Evolutionary conservation across 2,797 vertebrate species (phyloP).

Genomic region (Sebastes diploproa): DNA sequence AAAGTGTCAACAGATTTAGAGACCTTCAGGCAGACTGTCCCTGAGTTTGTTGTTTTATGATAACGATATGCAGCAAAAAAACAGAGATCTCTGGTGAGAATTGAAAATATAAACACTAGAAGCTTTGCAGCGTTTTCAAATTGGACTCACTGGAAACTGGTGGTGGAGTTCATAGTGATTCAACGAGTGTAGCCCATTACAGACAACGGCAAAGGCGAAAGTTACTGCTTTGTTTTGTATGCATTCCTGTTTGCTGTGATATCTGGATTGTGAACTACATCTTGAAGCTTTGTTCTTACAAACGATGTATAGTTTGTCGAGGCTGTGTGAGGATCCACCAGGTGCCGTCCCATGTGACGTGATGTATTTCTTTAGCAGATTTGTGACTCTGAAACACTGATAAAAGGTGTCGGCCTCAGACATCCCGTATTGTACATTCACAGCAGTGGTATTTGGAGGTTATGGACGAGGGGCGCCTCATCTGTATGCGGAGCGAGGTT

Average conservation of each 20-base stretch:
- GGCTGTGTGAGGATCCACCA: neutral
- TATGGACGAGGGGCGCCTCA: neutral
- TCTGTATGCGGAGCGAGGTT: slow-evolving; percentile 1
- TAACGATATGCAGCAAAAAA: neutral
- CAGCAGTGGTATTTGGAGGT: neutral
- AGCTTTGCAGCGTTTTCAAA: neutral
- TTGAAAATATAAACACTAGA: neutral
- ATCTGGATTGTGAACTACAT: neutral
- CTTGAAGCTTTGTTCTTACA: neutral
- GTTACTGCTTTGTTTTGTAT: neutral
- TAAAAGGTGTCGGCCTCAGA: neutral
- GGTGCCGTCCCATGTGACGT: neutral
- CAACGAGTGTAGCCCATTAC: neutral
- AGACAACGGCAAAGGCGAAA: neutral
- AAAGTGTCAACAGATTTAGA: neutral
- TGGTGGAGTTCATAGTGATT: neutral
- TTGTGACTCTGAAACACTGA: neutral
- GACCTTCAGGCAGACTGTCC: neutral
- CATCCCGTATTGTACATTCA: neutral
- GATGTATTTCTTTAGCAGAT: neutral
- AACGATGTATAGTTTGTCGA: neutral
- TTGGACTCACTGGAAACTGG: neutral
- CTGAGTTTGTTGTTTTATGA: neutral
- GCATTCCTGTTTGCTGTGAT: neutral
- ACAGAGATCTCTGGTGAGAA: neutral